A percentile compares a stretch with the other conserved stretches of the same genome.
phyloP scores from a whole-genome alignment of 2,888 invertebrate species.

The Rhimphoctona megacephalus region DNA sequence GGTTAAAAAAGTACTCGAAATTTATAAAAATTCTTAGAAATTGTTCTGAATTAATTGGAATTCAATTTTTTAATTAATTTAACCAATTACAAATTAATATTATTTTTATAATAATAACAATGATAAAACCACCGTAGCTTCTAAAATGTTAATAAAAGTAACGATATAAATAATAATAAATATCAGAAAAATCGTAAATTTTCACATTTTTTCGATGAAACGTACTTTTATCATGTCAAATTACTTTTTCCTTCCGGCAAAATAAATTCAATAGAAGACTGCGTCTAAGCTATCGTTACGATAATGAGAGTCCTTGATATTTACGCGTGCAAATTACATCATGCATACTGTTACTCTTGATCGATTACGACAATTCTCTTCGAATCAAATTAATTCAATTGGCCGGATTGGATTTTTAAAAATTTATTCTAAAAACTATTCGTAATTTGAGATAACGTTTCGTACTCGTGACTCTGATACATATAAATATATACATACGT shows the following conservation, averaged over 20 bases:
- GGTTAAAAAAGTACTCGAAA: too few species aligned
- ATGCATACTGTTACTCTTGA: constrained; percentile 14
- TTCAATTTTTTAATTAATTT: too few species aligned
- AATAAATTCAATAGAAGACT: constrained; percentile 41
- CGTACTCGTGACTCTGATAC: constrained; percentile 1
- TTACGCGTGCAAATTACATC: constrained; percentile 19
- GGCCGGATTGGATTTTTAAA: neutral
- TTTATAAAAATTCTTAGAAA: too few species aligned
- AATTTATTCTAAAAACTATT: constrained; percentile 23
- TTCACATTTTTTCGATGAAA: too few species aligned
- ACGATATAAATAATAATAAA: too few species aligned
- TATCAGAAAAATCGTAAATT: neutral
- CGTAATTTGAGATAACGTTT: constrained; percentile 16
- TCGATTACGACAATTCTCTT: constrained; percentile 44
- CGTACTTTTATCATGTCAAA: too few species aligned
- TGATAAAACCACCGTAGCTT: neutral
- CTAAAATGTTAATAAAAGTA: neutral
- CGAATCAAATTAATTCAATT: constrained; percentile 18
- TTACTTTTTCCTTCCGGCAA: too few species aligned
- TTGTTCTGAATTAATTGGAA: too few species aligned
- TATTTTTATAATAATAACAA: neutral
- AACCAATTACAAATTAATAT: neutral
- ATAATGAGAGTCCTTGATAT: constrained; percentile 56
- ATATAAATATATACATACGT: neutral
- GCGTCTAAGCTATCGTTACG: constrained; percentile 16